Evolutionary conservation across 64 coral and sea anemone genomes (phyloP).

Genomic region (Pocillopora verrucosa): DNA sequence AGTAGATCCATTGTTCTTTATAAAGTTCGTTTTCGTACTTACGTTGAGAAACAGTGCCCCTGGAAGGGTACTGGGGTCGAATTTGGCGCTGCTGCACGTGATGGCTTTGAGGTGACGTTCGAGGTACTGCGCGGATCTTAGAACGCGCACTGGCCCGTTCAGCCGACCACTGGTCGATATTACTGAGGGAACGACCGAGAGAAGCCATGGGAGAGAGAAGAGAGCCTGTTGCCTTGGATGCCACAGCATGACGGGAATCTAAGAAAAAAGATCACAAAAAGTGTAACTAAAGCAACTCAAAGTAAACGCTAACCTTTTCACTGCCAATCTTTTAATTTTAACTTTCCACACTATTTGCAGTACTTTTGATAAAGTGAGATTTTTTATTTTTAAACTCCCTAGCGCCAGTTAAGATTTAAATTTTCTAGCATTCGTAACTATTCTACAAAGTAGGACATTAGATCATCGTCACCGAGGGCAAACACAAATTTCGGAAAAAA

Average conservation of each 20-base stretch:
- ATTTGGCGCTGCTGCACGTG: constrained; percentile 6
- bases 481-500: no score
- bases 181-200: constrained; percentile 68
- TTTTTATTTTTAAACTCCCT: no score
- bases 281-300: no score
- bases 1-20: no score
- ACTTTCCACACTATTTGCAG: no score
- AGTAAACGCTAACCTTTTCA: no score
- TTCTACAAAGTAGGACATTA: no score
- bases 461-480: no score
- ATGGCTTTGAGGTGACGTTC: constrained; percentile 27
- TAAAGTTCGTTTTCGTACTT: constrained; percentile 14
- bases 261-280: neutral
- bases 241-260: constrained; percentile 54
- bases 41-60: constrained; percentile 80
- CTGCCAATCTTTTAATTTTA: no score
- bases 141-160: constrained; percentile 63
- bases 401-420: no score
- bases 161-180: constrained; percentile 68
- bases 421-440: no score
- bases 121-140: constrained; percentile 37
- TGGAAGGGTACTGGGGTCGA: constrained; percentile 28
- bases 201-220: constrained; percentile 52
- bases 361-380: no score
- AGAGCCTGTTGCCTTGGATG: constrained; percentile 26